Evolutionary conservation across 2,888 invertebrate genomes (phyloP), one percentile per base, ranked within the genome.

Genomic region (Drosophila falleni): DNA sequence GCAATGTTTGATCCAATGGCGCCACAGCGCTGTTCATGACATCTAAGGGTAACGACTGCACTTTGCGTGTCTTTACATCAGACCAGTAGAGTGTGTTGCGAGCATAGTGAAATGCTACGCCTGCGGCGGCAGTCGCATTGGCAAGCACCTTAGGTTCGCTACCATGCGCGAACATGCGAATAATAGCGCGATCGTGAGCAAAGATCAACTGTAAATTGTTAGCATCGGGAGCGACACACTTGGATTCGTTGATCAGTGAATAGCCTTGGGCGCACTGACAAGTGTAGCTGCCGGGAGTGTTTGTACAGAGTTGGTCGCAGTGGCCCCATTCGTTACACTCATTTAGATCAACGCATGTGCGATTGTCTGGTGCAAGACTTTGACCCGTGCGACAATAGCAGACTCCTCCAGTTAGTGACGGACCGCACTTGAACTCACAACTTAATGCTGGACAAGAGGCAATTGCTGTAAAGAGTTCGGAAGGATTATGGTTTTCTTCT

Each of bases 291-390:
- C 96, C 98, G 1, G 96, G 96, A 0, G 96, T 96, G 92, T 99
- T 99, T 67, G 95, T 95, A 92, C 99, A 99, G 33, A 96, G 94
- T 93, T 99, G 99, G 91, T 99, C 98, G 92, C 99, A 99, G 92
- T 95, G 97, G 42, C 97, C 97, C 97, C 97, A 98, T 93, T 97
- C 97, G 49, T 94, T 92, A 92, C 98, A 98, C 93, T 99, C 99
- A 93, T 99, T 96, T 80, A 97, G 95, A 93, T 99, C 99, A 39
- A 95, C 94, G 92, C 99, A 99, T 4, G 97, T 96, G 80, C 96
- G 94, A 90, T 97, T 97, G 91, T 97, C 96, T 5, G 96, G 93
- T 0, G 96, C 95, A n/a, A 99, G 94, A 83, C 95, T 94, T 89
- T 96, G 96, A 0, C 99, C 99, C 26, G 95, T 94, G 0, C 96